Evolutionary conservation across 30 jellyfish, hydroid and myxozoan species (phyloP).

Genomic region (Aurelia coerulea): DNA sequence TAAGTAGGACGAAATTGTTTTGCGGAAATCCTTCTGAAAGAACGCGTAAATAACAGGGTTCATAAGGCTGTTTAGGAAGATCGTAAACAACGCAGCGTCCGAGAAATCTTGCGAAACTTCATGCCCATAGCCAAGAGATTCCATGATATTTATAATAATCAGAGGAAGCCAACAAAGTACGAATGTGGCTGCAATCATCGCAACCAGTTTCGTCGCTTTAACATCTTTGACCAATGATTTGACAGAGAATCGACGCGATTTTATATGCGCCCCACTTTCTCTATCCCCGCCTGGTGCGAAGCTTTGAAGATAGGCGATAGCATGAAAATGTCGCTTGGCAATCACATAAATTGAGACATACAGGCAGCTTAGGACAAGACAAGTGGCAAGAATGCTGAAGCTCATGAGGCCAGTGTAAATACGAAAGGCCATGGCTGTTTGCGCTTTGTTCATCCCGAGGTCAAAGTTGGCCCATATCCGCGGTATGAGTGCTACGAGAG

Average conservation of each 20-base stretch:
- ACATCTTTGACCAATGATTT: constrained; percentile 72
- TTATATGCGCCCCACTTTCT: neutral
- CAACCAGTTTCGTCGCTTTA: constrained; percentile 78
- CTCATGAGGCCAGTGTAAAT: constrained; percentile 56
- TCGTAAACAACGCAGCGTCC: constrained; percentile 55
- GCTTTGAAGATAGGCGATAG: constrained; percentile 58
- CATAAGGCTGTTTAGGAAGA: constrained; percentile 69
- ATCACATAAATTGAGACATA: constrained; percentile 53
- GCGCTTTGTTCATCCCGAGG: neutral
- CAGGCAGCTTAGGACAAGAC: constrained; percentile 33
- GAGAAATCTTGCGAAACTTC: constrained; percentile 23
- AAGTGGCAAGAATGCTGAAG: constrained; percentile 40
- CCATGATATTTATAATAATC: constrained; percentile 59
- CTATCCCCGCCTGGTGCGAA: constrained; percentile 11
- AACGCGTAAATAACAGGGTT: constrained; percentile 78
- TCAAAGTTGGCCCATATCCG: constrained; percentile 35
- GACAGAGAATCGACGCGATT: constrained; percentile 59
- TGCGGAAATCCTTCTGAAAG: constrained; percentile 64
- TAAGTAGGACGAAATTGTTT: constrained; percentile 11
- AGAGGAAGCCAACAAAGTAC: constrained; percentile 76
- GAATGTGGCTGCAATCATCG: constrained; percentile 55
- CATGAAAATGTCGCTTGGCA: constrained; percentile 74
- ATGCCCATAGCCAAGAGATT: constrained; percentile 14
- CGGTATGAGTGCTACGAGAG: constrained; percentile 47
- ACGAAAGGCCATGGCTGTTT: neutral